Evolutionary conservation across 2,888 invertebrate genomes (phyloP).

Genomic region (Yponomeuta plumbellus): DNA sequence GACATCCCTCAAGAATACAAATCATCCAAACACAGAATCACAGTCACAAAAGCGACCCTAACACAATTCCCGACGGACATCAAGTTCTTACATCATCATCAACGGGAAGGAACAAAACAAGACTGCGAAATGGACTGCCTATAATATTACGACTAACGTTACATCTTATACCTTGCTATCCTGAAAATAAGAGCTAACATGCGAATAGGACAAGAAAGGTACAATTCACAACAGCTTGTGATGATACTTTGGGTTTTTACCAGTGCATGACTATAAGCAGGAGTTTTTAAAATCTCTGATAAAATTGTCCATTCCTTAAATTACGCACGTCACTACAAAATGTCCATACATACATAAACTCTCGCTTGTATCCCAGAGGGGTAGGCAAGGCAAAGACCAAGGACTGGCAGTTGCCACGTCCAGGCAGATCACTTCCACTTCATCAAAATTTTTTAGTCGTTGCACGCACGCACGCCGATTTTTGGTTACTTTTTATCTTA

Average conservation of each 20-base stretch:
- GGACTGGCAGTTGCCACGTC: too few relatives aligned
- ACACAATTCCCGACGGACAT: not conserved
- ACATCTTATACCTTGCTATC: not conserved
- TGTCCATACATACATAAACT: too few relatives aligned
- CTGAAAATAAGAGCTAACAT: not conserved
- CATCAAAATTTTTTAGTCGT: too few relatives aligned
- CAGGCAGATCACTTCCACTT: too few relatives aligned
- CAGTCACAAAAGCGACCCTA: not conserved
- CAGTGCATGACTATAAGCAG: not conserved
- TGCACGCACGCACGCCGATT: too few relatives aligned
- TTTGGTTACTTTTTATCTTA: too few relatives aligned
- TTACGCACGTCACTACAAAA: too few relatives aligned
- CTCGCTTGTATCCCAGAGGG: too few relatives aligned
- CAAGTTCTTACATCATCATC: constrained; percentile 1
- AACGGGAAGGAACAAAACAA: not conserved
- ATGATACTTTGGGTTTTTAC: not conserved
- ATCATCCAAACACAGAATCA: not conserved
- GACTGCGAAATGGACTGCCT: not conserved
- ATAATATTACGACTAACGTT: not conserved
- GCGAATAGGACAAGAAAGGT: not conserved
- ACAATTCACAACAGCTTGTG: not conserved
- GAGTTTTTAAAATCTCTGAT: too few relatives aligned
- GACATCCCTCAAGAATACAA: not conserved
- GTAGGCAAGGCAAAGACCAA: too few relatives aligned
- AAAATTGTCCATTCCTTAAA: too few relatives aligned